Conservation (phyloP, 2,797 vertebrate species). For the Melanitta fusca region DNA sequence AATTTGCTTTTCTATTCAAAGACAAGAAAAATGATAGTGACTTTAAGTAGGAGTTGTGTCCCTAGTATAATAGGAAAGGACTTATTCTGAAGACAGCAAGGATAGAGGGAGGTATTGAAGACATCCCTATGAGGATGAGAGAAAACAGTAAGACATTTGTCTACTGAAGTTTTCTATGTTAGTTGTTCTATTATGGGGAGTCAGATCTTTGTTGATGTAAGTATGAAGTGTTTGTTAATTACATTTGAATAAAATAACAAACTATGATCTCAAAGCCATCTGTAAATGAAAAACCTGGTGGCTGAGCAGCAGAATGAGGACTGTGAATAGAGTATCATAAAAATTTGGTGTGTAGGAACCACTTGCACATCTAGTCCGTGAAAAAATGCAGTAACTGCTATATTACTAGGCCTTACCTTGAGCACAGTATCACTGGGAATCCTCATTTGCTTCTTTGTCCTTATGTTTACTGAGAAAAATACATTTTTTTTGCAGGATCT, state of each 20-base stretch:
- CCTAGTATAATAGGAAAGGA: slow-evolving; percentile 5
- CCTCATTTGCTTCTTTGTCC: background rate
- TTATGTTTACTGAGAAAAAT: background rate
- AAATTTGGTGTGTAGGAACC: slow-evolving; percentile 26
- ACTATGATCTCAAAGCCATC: slow-evolving; percentile 64
- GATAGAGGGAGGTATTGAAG: slow-evolving; percentile 12
- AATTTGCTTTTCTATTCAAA: slow-evolving; percentile 31
- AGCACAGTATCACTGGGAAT: background rate
- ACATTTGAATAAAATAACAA: slow-evolving; percentile 62
- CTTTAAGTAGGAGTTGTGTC: slow-evolving; percentile 43
- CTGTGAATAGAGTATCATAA: background rate
- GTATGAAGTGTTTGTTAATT: slow-evolving; percentile 64
- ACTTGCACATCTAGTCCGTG: background rate
- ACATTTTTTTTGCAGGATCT: background rate
- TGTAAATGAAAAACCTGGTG: slow-evolving; percentile 62
- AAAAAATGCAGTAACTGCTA: background rate
- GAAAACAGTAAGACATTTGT: slow-evolving; percentile 2
- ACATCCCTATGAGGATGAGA: background rate
- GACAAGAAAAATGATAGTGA: background rate
- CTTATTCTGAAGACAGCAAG: background rate
- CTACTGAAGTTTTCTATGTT: slow-evolving; percentile 37
- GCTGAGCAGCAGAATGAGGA: slow-evolving; percentile 39
- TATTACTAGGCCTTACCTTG: background rate
- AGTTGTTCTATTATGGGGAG: background rate
- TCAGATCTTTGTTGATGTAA: slow-evolving; percentile 53